These are phyloP conservation scores for Labroides dimidiatus DNA, from an alignment of 2,797 vertebrate species.

Conservation along the genomic window DNA sequence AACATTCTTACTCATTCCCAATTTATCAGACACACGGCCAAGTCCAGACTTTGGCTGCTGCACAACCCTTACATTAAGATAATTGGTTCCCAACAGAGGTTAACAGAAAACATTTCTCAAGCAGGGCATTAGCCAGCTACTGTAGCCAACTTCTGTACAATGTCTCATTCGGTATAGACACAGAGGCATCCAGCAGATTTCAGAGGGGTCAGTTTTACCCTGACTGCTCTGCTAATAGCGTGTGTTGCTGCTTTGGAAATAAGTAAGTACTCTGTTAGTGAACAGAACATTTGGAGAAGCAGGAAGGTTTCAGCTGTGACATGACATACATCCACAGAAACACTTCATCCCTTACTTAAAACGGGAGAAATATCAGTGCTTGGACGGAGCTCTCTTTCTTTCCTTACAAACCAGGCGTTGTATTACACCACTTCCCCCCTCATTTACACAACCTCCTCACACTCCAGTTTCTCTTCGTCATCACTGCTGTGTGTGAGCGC, in stretches of 20 bases:
- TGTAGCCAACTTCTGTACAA: slow-evolving; percentile 43
- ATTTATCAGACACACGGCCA: slow-evolving; percentile 54
- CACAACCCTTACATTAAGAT: slow-evolving; percentile 60
- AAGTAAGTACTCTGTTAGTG: background rate
- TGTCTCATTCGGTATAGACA: slow-evolving; percentile 36
- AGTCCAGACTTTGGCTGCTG: slow-evolving; percentile 38
- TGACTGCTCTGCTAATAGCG: slow-evolving; percentile 1
- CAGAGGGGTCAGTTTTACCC: background rate
- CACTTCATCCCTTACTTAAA: slow-evolving; percentile 2
- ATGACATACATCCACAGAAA: slow-evolving; percentile 18
- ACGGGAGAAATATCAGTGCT: slow-evolving; percentile 7
- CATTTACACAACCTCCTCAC: slow-evolving; percentile 21
- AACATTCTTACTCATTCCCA: slow-evolving; percentile 60
- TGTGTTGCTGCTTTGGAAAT: slow-evolving; percentile 24
- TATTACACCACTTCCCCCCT: slow-evolving; percentile 6
- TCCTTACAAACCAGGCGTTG: slow-evolving; percentile 3
- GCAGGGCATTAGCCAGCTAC: slow-evolving; percentile 38
- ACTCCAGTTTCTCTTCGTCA: slow-evolving; percentile 14
- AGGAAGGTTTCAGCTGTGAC: slow-evolving; percentile 10
- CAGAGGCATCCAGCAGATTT: slow-evolving; percentile 7
- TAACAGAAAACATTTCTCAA: slow-evolving; percentile 55
- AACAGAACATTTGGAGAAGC: slow-evolving; percentile 1
- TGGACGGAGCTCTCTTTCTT: background rate
- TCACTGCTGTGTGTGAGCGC: slow-evolving; percentile 16
- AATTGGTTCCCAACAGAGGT: slow-evolving; percentile 69